Conservation (phyloP, 2,797 vertebrate species). For the Sebastes hubbsi region DNA sequence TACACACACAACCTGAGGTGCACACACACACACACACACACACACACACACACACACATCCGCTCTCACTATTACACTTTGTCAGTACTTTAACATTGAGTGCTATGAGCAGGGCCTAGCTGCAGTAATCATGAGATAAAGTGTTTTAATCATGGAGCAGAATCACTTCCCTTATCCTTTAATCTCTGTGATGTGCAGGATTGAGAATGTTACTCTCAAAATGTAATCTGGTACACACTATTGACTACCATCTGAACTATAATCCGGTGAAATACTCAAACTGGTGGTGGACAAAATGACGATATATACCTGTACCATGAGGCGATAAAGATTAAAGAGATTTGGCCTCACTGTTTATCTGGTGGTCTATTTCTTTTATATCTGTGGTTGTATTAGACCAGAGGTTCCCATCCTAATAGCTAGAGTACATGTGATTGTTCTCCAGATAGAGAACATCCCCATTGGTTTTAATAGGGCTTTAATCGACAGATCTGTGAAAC, state of each 20-base stretch:
- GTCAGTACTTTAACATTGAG: slow-evolving; percentile 29
- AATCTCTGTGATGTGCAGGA: slow-evolving; percentile 55
- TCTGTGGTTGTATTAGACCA: background rate
- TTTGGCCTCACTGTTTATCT: background rate
- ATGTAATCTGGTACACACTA: slow-evolving; percentile 16
- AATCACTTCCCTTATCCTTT: slow-evolving; percentile 55
- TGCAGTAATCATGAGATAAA: slow-evolving; percentile 58
- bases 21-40: background rate
- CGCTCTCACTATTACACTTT: slow-evolving; percentile 10
- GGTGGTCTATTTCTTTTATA: background rate
- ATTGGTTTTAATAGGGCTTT: background rate
- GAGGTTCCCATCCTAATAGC: background rate
- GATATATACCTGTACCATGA: background rate
- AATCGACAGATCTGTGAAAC: too few species aligned
- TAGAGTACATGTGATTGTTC: background rate
- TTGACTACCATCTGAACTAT: background rate
- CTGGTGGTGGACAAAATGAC: background rate
- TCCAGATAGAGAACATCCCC: background rate
- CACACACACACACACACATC: slow-evolving; percentile 2
- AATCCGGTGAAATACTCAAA: background rate
- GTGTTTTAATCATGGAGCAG: slow-evolving; percentile 53
- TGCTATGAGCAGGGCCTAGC: slow-evolving; percentile 13
- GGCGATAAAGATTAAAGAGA: background rate
- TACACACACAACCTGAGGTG: background rate
- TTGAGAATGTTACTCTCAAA: slow-evolving; percentile 21